Conservation (phyloP, 37 sponge, comb jelly and placozoan genomes). For the Cliona cf. orientalis region DNA sequence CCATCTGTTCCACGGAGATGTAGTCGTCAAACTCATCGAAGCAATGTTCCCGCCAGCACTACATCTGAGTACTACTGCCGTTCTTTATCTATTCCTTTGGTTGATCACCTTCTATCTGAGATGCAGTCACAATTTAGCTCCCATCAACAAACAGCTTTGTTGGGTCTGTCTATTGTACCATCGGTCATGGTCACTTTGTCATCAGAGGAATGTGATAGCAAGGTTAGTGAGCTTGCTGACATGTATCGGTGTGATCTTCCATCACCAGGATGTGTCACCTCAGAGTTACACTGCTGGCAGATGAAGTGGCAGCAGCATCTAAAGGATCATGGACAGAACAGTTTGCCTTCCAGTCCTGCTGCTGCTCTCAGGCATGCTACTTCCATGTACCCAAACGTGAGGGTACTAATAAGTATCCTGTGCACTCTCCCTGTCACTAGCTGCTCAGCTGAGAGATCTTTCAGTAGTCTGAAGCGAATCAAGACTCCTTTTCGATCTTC, state of each 20-base stretch:
- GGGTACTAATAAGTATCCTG: not conserved
- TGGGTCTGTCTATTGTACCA: not conserved
- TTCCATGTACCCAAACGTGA: conserved; percentile 29
- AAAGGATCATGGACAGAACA: conserved; percentile 8
- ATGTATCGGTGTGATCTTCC: conserved; percentile 1
- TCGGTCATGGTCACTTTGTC: no score
- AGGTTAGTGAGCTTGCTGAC: not conserved
- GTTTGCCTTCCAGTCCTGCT: not conserved
- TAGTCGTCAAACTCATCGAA: conserved; percentile 39
- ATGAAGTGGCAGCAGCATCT: conserved; percentile 18
- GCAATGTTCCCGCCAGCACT: conserved; percentile 42
- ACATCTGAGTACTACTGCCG: conserved; percentile 34
- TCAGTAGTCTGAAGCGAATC: conserved; percentile 47
- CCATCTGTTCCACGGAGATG: conserved; percentile 60
- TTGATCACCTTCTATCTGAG: conserved; percentile 31
- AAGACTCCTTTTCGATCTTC: conserved; percentile 32
- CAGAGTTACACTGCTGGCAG: conserved; percentile 13
- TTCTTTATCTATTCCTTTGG: not conserved
- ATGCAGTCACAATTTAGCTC: not conserved
- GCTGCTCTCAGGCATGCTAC: not conserved
- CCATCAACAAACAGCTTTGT: conserved; percentile 4
- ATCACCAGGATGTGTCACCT: conserved; percentile 5
- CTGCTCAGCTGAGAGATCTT: conserved; percentile 34
- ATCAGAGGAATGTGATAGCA: not conserved
- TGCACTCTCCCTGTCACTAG: conserved; percentile 27